Evolutionary conservation across 2,888 invertebrate genomes (phyloP).

Genomic region (Phyllotreta striolata): DNA sequence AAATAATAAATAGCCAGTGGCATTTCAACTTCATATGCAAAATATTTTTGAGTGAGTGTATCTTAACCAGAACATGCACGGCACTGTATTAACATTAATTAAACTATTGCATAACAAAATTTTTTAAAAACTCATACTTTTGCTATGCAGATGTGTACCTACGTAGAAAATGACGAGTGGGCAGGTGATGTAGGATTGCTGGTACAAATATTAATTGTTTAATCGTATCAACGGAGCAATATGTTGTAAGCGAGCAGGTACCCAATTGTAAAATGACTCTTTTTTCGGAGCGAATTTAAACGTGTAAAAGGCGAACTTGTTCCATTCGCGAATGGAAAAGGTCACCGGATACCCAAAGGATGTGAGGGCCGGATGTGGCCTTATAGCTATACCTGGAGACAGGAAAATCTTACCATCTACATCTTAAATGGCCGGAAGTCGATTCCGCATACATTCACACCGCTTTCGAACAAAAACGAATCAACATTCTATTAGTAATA

Average conservation of each 20-base stretch:
- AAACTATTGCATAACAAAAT: no score
- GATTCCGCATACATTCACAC: constrained; percentile 35
- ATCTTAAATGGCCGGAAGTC: constrained; percentile 44
- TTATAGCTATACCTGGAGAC: constrained; percentile 40
- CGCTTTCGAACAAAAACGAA: constrained; percentile 27
- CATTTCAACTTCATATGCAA: no score
- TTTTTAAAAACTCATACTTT: no score
- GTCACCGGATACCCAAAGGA: constrained; percentile 41
- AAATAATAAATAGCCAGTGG: no score
- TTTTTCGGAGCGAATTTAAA: constrained; percentile 6
- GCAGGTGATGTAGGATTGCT: no score
- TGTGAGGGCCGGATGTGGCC: constrained; percentile 47
- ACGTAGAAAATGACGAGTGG: no score
- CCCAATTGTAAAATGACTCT: constrained; percentile 18
- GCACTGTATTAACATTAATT: no score
- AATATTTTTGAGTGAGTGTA: no score
- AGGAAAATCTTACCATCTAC: constrained; percentile 44
- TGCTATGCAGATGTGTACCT: no score
- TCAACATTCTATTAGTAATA: constrained; percentile 28
- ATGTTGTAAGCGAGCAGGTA: neutral
- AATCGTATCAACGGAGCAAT: no score
- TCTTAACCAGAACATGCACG: no score
- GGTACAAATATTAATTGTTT: no score
- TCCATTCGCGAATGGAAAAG: constrained; percentile 19
- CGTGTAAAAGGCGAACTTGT: constrained; percentile 31